Evolutionary conservation across 2,888 invertebrate species (phyloP).

Genomic region (Cryptus viduatorius): DNA sequence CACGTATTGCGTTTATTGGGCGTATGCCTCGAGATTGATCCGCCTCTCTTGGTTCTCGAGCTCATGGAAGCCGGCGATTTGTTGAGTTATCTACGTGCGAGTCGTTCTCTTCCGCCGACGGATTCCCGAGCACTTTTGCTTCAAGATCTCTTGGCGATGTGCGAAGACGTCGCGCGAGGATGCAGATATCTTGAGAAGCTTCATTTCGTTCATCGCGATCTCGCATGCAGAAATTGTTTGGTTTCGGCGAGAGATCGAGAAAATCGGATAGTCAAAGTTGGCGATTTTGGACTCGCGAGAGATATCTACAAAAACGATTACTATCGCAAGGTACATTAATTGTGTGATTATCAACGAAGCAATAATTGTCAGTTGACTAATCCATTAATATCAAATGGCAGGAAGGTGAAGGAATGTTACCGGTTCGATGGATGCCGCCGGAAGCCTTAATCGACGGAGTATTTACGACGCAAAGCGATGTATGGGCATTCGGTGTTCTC

Average conservation of each 20-base stretch:
- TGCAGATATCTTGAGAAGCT: conserved; percentile 98
- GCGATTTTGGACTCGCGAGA: conserved; percentile 98
- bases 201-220: conserved; percentile 98
- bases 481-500: conserved; percentile 97
- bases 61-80: conserved; percentile 99
- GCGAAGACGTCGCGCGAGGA: conserved; percentile 97
- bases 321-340: conserved; percentile 96
- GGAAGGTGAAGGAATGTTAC: conserved; percentile 90
- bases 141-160: conserved; percentile 95
- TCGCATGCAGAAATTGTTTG: conserved; percentile 98
- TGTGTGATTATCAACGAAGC: not conserved
- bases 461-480: conserved; percentile 98
- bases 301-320: conserved; percentile 99
- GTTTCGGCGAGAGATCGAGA: conserved; percentile 91
- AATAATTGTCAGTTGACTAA: not conserved
- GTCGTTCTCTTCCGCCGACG: conserved; percentile 89
- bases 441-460: conserved; percentile 98
- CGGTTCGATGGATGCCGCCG: conserved; percentile 99
- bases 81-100: conserved; percentile 94
- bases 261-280: conserved; percentile 95
- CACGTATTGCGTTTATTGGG: conserved; percentile 97
- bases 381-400: conserved; percentile 53
- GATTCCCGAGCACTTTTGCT: conserved; percentile 89
- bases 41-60: conserved; percentile 97
- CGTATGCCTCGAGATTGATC: conserved; percentile 97